A percentile compares a stretch with the other conserved stretches of the same genome.
phyloP scores from a whole-genome alignment of 2,888 invertebrate species.

The Nephrotoma appendiculata region DNA sequence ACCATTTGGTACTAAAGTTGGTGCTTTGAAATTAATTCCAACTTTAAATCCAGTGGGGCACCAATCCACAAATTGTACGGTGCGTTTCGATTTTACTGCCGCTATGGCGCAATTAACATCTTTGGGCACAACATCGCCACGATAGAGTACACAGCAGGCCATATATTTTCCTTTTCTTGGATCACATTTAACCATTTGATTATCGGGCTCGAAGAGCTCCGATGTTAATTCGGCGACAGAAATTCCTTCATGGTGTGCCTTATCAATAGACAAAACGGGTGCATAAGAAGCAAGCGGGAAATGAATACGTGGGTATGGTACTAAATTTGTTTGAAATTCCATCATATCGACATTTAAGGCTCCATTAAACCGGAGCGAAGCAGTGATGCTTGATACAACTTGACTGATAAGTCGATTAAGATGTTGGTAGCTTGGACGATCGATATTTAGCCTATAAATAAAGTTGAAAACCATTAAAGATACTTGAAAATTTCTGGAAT shows the following conservation, averaged over 20 bases:
- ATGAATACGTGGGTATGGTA: constrained; percentile 87
- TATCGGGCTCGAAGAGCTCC: constrained; percentile 70
- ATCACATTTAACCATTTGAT: constrained; percentile 78
- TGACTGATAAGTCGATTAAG: constrained; percentile 51
- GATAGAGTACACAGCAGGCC: constrained; percentile 74
- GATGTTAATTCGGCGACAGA: constrained; percentile 69
- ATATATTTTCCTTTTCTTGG: constrained; percentile 71
- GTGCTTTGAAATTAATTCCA: constrained; percentile 66
- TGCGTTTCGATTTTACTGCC: constrained; percentile 57
- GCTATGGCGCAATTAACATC: constrained; percentile 78
- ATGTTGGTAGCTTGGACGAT: constrained; percentile 51
- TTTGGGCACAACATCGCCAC: constrained; percentile 81
- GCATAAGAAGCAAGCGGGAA: constrained; percentile 65
- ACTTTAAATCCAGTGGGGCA: constrained; percentile 78
- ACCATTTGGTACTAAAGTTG: constrained; percentile 52
- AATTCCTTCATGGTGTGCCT: constrained; percentile 58
- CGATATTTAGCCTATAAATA: constrained; percentile 35
- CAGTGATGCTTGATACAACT: constrained; percentile 69
- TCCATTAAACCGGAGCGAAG: constrained; percentile 68
- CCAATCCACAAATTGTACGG: constrained; percentile 82
- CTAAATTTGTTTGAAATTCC: constrained; percentile 83
- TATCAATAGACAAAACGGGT: constrained; percentile 55
- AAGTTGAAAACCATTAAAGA: background rate
- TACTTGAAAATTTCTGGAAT: background rate
- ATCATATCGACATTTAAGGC: constrained; percentile 74